Evolutionary conservation across 2,888 invertebrate genomes (phyloP).

Genomic region (Onchidella celtica): DNA sequence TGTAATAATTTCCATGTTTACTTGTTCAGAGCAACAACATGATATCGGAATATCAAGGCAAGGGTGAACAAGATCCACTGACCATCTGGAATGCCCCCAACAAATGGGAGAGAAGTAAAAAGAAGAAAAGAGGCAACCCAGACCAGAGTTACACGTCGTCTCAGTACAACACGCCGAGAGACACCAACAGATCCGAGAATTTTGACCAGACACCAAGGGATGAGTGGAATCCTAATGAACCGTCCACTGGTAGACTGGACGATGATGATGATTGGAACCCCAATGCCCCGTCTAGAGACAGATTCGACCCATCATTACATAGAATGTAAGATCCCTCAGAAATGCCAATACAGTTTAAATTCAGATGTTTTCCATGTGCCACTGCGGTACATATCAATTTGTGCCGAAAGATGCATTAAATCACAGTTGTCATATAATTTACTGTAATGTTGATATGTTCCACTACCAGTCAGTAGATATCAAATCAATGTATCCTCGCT

Average conservation of each 20-base stretch:
- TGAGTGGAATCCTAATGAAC: conserved; percentile 4
- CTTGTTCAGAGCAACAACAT: conserved; percentile 45
- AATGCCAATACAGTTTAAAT: no score
- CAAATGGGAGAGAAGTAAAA: conserved; percentile 25
- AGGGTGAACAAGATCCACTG: conserved; percentile 16
- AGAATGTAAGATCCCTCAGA: no score
- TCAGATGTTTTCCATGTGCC: no score
- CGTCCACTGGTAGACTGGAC: neutral
- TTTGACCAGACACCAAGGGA: neutral
- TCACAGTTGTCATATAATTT: no score
- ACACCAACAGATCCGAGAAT: no score
- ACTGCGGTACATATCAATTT: no score
- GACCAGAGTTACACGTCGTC: neutral
- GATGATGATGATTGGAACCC: neutral
- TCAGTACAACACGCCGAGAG: neutral
- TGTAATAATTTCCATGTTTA: neutral
- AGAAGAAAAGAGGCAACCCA: neutral
- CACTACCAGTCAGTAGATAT: no score
- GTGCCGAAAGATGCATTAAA: no score
- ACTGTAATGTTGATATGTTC: no score
- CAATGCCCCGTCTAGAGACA: conserved; percentile 3
- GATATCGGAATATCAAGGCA: conserved; percentile 42
- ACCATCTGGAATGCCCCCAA: conserved; percentile 20
- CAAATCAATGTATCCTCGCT: no score
- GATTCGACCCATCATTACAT: neutral